Percentiles rank a stretch among this genome's conserved stretches.
Evolutionary conservation across 1,140 invertebrate species (phyloP).

Genomic region (Drosophila bifasciata): DNA sequence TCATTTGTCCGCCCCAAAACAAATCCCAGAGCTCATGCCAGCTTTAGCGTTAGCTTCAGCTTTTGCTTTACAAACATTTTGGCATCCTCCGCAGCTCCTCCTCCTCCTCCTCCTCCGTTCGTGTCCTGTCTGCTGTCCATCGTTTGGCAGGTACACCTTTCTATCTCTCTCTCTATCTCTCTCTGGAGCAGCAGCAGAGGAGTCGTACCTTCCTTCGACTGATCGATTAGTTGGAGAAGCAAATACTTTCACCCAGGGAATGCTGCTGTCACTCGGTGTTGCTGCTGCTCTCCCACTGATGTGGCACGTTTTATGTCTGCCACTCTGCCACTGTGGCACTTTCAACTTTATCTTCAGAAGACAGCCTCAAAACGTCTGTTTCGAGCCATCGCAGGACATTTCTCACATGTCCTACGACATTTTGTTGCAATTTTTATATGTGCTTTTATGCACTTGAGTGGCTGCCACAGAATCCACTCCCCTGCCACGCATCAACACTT

Average conservation of each 20-base stretch:
- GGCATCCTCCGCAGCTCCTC: constrained; percentile 32
- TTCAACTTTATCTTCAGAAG: constrained; percentile 69
- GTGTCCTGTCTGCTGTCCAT: constrained; percentile 13
- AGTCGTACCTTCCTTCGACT: constrained; percentile 36
- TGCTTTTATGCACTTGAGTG: constrained; percentile 62
- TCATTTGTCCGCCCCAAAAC: constrained; percentile 64
- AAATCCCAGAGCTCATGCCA: constrained; percentile 29
- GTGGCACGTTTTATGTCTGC: constrained; percentile 74
- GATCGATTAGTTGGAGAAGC: constrained; percentile 73
- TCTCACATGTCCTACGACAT: constrained; percentile 66
- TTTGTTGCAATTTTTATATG: constrained; percentile 71
- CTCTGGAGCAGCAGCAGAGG: constrained; percentile 20
- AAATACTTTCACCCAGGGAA: constrained; percentile 56
- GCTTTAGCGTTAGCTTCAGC: neutral
- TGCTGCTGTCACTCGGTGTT: constrained; percentile 49
- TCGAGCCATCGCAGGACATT: constrained; percentile 53
- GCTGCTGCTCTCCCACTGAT: constrained; percentile 8
- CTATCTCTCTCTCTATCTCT: constrained; percentile 27
- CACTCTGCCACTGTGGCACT: constrained; percentile 3
- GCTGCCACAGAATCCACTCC: constrained; percentile 7
- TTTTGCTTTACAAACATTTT: constrained; percentile 44
- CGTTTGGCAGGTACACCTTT: constrained; percentile 24
- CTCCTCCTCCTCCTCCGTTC: too few species aligned
- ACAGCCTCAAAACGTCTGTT: constrained; percentile 68
- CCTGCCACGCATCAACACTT: constrained; percentile 43